Conservation (phyloP, 2,113 vertebrate species). For the Vireo altiloquus region DNA sequence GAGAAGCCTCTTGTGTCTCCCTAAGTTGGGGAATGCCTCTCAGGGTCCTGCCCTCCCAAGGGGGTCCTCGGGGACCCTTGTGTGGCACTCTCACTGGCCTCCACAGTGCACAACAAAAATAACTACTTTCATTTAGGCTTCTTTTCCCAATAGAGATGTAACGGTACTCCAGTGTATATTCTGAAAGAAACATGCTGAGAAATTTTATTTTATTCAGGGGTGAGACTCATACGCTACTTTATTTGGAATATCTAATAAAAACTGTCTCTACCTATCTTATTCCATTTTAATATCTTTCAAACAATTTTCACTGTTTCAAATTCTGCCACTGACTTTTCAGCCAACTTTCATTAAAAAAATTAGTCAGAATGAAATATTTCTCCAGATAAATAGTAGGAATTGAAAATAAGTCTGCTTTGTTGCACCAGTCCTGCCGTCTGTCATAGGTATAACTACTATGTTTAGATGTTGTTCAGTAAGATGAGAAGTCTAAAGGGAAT, state of each 20-base stretch:
- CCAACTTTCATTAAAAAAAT: neutral
- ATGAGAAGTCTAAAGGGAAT: neutral
- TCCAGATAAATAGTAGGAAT: neutral
- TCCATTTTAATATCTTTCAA: neutral
- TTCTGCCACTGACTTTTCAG: neutral
- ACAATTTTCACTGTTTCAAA: neutral
- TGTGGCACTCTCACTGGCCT: no score
- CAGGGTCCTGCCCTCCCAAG: no score
- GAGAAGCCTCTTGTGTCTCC: no score
- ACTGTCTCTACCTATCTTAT: neutral
- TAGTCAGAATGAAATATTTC: neutral
- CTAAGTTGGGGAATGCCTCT: no score
- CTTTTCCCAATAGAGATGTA: neutral
- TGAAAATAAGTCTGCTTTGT: neutral
- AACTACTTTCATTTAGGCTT: neutral
- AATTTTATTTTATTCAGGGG: neutral
- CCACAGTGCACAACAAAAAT: neutral
- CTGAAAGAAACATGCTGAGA: neutral
- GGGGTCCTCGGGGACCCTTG: no score
- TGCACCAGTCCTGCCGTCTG: neutral
- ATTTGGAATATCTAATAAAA: neutral
- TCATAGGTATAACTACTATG: neutral
- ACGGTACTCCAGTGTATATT: neutral
- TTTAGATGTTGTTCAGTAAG: neutral
- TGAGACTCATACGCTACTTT: neutral